A percentile compares a stretch with the other conserved stretches of the same genome.
Evolutionary conservation across 2,113 vertebrate genomes (phyloP).

Genomic region (Pogona vitticeps): DNA sequence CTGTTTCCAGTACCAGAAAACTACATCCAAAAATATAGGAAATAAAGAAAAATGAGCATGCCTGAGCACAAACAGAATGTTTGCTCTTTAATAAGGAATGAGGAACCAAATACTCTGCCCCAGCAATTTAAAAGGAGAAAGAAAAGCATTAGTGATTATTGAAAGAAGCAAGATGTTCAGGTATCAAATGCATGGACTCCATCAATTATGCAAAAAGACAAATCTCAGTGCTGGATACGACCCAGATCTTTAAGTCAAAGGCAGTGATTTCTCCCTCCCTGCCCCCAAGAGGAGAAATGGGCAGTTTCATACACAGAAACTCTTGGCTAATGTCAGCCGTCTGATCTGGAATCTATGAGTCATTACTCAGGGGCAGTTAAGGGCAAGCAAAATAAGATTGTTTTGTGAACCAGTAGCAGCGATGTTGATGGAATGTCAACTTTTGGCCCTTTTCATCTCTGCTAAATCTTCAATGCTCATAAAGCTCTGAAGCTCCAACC

Average conservation of each 20-base stretch:
- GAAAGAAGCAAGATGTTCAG: neutral
- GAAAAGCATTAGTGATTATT: neutral
- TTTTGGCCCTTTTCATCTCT: neutral
- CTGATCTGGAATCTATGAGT: neutral
- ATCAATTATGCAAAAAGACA: neutral
- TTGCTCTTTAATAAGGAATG: neutral
- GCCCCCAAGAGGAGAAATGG: neutral
- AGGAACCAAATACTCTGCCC: neutral
- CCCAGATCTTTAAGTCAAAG: neutral
- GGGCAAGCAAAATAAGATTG: neutral
- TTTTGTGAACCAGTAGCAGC: neutral
- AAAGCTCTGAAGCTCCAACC: neutral
- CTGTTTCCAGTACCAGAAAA: neutral
- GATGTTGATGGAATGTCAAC: neutral
- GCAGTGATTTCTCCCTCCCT: neutral
- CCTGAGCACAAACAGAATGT: neutral
- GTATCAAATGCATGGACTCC: rapidly evolving
- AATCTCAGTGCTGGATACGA: neutral
- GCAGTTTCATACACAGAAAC: neutral
- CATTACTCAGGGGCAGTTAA: slow-evolving; percentile 7
- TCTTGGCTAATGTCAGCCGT: neutral
- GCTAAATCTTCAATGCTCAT: neutral
- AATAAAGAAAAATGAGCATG: neutral
- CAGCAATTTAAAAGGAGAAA: neutral
- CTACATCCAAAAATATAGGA: neutral